Evolutionary conservation across 2,797 vertebrate species (phyloP).

Genomic region (Podarcis siculus): DNA sequence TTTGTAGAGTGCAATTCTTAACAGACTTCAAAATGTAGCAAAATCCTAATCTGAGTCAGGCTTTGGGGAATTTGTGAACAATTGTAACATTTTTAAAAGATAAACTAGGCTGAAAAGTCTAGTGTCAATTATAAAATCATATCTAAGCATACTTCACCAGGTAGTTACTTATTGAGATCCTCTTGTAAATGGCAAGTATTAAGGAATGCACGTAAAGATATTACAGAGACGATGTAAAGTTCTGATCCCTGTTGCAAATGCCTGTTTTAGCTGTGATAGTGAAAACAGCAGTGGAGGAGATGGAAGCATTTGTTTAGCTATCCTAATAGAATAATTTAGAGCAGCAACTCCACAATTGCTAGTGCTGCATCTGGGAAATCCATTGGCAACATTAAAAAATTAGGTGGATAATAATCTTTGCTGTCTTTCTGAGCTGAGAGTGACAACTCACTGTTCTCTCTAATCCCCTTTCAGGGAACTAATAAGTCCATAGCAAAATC

Average conservation of each 20-base stretch:
- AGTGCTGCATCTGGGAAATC: not conserved
- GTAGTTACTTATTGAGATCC: not conserved
- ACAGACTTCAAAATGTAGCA: not conserved
- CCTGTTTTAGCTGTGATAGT: not conserved
- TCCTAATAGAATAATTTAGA: not conserved
- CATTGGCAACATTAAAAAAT: not conserved
- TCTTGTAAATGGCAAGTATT: not conserved
- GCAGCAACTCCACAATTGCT: not conserved
- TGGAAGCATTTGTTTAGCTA: not conserved
- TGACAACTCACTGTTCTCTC: not conserved
- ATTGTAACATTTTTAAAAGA: too few species aligned
- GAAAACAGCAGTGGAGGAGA: not conserved
- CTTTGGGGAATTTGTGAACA: not conserved
- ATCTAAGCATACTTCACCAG: not conserved
- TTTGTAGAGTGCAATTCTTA: too few species aligned
- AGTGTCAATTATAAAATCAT: not conserved
- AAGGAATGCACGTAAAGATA: not conserved
- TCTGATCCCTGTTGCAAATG: not conserved
- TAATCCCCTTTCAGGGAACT: conserved; percentile 28
- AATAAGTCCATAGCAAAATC: conserved; percentile 70
- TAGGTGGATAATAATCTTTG: not conserved
- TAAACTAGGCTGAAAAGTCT: not conserved
- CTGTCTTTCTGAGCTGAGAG: not conserved
- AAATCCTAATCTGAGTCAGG: not conserved
- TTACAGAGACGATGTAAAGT: not conserved